phyloP scores from a whole-genome alignment of 2,888 invertebrate species.

The Taphrorychus bicolor region DNA sequence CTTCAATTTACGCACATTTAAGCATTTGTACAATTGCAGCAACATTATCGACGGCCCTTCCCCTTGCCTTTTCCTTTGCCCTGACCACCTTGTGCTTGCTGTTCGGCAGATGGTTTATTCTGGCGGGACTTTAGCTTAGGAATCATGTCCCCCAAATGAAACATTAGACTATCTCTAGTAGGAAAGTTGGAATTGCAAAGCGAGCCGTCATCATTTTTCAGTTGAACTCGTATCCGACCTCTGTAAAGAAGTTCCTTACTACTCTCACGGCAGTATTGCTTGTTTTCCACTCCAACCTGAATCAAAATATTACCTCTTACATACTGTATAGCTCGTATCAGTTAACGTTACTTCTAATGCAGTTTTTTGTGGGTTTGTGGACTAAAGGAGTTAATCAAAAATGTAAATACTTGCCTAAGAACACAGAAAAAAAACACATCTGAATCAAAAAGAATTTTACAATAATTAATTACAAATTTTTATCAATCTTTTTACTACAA shows the following conservation, averaged over 20 bases:
- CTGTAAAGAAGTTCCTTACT: conserved; percentile 87
- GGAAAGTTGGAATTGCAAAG: conserved; percentile 75
- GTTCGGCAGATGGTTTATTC: conserved; percentile 59
- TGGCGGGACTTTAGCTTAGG: conserved; percentile 89
- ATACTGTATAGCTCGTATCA: no score
- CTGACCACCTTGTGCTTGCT: conserved; percentile 48
- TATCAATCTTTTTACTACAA: no score
- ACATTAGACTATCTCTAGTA: conserved; percentile 78
- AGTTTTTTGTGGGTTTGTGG: no score
- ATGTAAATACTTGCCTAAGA: no score
- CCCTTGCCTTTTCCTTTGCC: conserved; percentile 54
- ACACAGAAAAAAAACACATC: no score
- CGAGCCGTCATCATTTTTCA: conserved; percentile 89
- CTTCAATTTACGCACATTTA: neutral
- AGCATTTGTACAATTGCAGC: no score
- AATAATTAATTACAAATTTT: no score
- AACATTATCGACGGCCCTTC: conserved; percentile 48
- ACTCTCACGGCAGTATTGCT: conserved; percentile 87
- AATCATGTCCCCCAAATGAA: conserved; percentile 78
- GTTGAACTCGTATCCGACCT: conserved; percentile 91
- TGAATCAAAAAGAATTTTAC: no score
- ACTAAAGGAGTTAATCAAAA: no score
- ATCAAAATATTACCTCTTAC: neutral
- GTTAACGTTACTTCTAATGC: no score
- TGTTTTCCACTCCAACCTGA: conserved; percentile 86